Base-by-base conservation (phyloP, 2,797 vertebrate species). In the Dendrocincla fuliginosa region DNA sequence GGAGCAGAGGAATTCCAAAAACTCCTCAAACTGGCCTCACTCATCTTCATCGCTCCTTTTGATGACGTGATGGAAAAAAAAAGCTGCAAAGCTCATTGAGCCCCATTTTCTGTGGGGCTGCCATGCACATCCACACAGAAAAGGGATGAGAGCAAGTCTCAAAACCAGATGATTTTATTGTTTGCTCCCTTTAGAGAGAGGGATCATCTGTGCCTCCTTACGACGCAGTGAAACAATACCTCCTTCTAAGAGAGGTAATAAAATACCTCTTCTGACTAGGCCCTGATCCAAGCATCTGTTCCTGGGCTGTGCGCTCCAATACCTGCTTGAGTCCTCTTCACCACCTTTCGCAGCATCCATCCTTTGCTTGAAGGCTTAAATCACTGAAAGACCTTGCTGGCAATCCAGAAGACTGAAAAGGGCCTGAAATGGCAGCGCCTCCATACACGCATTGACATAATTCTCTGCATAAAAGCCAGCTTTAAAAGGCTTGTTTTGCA, bases 261-360 rank as follows among this genome's bases (percentile, higher is more conserved):
- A 70, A 84, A 79, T 44, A 55, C 50, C 50, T 73, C 55, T 84
- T 60, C 74, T 90, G 70, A 67, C 69, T 60, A 91, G 94, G 84
- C 83, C 63, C 39, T 41, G 59, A 61, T 92, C 94, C 95, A 95
- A 88, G 63, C 94, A 95, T 91, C 92, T 89, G 81, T 47, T 92
- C 27, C 67, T 69, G 59, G 78, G 60, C 55, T 86, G 42, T 5
- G 14, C 59, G n/a, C 75, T 93, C 47, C 49, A 95, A 46, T 90
- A 95, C 90, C 90, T 94, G 88, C 90, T 86, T 42, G 68, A 95
- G 78, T 57, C 90, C 92, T 94, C 88, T 91, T 90, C 77, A 84
- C 59, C 61, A 59, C 77, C 93, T 86, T 88, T 91, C 41, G 52
- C 59, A 60, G 74, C 84, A 89, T 95, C 86, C 3, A 27, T 63